Percentiles rank a stretch among this genome's conserved stretches.
Evolutionary conservation across 2,888 invertebrate species (phyloP).

Genomic region (Pediacus dermestoides): DNA sequence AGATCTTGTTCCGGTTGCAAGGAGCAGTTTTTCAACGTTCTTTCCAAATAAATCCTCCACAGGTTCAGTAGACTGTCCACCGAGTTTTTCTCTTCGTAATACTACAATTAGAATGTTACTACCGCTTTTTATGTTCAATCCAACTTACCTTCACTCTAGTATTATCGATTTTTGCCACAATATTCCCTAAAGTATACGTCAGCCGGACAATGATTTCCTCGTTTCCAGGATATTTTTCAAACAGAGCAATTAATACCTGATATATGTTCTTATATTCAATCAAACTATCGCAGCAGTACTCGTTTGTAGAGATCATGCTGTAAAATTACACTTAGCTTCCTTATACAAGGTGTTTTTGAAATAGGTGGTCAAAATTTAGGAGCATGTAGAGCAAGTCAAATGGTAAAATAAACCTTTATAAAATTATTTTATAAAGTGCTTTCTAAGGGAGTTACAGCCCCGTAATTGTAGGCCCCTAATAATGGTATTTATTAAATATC

Average conservation of each 20-base stretch:
- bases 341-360: too few species aligned
- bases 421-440: too few species aligned
- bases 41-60: conserved; percentile 53
- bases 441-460: too few species aligned
- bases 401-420: too few species aligned
- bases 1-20: conserved; percentile 44
- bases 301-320: conserved; percentile 76
- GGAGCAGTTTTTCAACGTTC: conserved; percentile 48
- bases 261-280: conserved; percentile 57
- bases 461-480: too few species aligned
- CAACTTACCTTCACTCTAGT: conserved; percentile 61
- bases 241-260: conserved; percentile 57
- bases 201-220: conserved; percentile 72
- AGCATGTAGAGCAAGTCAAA: too few species aligned
- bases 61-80: conserved; percentile 54
- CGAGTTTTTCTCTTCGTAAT: conserved; percentile 56
- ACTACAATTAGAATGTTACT: conserved; percentile 45
- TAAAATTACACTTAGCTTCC: too few species aligned
- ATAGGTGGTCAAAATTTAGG: too few species aligned
- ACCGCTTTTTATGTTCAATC: too few species aligned
- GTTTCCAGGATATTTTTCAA: conserved; percentile 65
- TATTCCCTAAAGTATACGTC: conserved; percentile 80
- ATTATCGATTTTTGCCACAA: conserved; percentile 73
- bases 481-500: too few species aligned
- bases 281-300: conserved; percentile 67